phyloP scores from a whole-genome alignment of 2,888 invertebrate species.

The Tanypteryx hageni region DNA sequence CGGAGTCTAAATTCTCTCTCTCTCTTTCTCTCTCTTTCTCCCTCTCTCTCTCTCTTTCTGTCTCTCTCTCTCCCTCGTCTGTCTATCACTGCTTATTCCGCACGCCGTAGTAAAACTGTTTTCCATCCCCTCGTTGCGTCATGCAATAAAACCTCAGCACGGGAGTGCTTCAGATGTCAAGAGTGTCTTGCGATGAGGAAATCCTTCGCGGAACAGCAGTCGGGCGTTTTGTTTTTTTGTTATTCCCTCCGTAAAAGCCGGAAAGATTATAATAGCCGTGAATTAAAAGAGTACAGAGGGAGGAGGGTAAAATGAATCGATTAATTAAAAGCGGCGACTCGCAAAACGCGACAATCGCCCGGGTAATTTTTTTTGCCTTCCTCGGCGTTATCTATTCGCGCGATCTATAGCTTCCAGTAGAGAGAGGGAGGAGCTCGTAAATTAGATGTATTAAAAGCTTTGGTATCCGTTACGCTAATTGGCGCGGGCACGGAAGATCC shows the following conservation, averaged over 20 bases:
- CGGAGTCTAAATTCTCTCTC: constrained; percentile 2
- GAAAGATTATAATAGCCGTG: background rate
- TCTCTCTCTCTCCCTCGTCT: too few species aligned
- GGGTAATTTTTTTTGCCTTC: background rate
- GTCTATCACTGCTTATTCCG: background rate
- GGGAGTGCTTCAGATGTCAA: constrained; percentile 15
- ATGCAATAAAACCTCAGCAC: background rate
- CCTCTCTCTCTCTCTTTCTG: background rate
- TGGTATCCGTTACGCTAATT: constrained; percentile 31
- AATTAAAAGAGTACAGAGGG: background rate
- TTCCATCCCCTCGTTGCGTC: constrained; percentile 13
- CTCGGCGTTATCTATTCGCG: background rate
- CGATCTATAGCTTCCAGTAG: background rate
- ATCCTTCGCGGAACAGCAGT: background rate
- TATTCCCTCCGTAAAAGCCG: background rate
- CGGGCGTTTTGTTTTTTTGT: background rate
- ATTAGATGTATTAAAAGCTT: constrained; percentile 18
- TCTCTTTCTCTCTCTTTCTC: too few species aligned
- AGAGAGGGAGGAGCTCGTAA: background rate
- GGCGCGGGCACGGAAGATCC: background rate
- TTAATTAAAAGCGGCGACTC: constrained; percentile 10
- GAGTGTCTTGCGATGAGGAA: constrained; percentile 2
- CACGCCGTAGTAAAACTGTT: background rate
- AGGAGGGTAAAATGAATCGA: background rate
- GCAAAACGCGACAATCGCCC: constrained; percentile 9